These are phyloP conservation scores for Cheilosia impressa DNA, from an alignment of 2,888 invertebrate genomes.

Conservation along the genomic window DNA sequence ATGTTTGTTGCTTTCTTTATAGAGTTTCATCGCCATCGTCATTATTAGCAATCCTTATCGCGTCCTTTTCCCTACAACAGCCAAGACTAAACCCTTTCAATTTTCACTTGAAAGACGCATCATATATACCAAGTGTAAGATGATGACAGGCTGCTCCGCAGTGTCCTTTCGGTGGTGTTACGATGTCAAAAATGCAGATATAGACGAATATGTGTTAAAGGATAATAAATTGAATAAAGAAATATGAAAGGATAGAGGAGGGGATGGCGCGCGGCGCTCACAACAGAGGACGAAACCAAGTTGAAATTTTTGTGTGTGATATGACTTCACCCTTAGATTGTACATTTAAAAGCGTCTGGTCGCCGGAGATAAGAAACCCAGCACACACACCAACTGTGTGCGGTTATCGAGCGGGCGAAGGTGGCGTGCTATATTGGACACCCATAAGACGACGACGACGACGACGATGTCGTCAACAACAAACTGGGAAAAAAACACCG, in stretches of 20 bases:
- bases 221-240: slow-evolving; percentile 72
- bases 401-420: not conserved
- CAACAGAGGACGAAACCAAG: slow-evolving; percentile 43
- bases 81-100: slow-evolving; percentile 52
- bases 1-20: slow-evolving; percentile 25
- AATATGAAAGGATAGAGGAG: slow-evolving; percentile 40
- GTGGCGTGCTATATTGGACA: slow-evolving; percentile 36
- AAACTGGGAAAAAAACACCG: slow-evolving; percentile 21
- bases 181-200: slow-evolving; percentile 69
- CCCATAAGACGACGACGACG: slow-evolving; percentile 53
- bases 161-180: slow-evolving; percentile 37
- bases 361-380: slow-evolving; percentile 83
- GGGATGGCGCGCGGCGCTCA: not conserved
- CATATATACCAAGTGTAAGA: slow-evolving; percentile 46
- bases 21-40: slow-evolving; percentile 52
- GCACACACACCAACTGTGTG: slow-evolving; percentile 24
- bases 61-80: slow-evolving; percentile 60
- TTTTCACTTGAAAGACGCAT: slow-evolving; percentile 57
- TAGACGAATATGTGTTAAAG: slow-evolving; percentile 67
- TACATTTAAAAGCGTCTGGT: slow-evolving; percentile 83
- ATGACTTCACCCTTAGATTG: slow-evolving; percentile 72
- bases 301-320: slow-evolving; percentile 72
- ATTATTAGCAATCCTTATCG: slow-evolving; percentile 69
- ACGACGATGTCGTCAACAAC: slow-evolving; percentile 45
- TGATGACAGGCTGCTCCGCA: slow-evolving; percentile 44